A percentile compares a stretch with the other conserved stretches of the same genome.
phyloP scores from a whole-genome alignment of 1,140 invertebrate genomes.

The Lepidurus apus region DNA sequence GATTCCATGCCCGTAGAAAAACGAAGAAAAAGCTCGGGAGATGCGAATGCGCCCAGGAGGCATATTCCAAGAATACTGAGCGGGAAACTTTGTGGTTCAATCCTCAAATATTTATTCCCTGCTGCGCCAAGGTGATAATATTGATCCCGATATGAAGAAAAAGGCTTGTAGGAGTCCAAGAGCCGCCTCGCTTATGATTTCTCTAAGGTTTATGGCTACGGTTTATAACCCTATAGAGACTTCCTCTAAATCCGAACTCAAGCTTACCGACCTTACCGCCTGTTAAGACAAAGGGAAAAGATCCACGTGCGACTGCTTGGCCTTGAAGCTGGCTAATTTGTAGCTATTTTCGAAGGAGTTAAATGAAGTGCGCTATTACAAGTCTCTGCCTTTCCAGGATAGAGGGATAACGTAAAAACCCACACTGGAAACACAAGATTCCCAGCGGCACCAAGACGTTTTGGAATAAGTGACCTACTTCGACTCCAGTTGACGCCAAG shows the following conservation, averaged over 20 bases:
- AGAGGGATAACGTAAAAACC: too few relatives aligned
- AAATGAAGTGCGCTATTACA: too few relatives aligned
- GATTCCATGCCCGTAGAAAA: neutral
- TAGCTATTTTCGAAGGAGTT: too few relatives aligned
- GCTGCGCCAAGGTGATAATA: slow-evolving; percentile 11
- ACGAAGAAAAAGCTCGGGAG: neutral
- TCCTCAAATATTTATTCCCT: neutral
- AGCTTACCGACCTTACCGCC: too few relatives aligned
- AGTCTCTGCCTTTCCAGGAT: too few relatives aligned
- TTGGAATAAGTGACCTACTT: too few relatives aligned
- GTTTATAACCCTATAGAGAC: neutral
- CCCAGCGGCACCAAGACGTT: too few relatives aligned
- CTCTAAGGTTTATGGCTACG: neutral
- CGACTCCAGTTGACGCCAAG: too few relatives aligned
- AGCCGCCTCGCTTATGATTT: neutral
- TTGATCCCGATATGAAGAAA: neutral
- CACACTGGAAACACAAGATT: too few relatives aligned
- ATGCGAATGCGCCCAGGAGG: neutral
- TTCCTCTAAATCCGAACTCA: neutral
- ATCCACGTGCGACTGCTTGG: too few relatives aligned
- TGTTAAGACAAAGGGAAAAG: too few relatives aligned
- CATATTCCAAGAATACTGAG: neutral
- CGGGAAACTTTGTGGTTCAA: neutral
- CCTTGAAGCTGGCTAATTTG: too few relatives aligned
- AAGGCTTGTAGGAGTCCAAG: neutral